Evolutionary conservation across 1,140 invertebrate genomes (phyloP).

Genomic region (Neodiprion virginianus): DNA sequence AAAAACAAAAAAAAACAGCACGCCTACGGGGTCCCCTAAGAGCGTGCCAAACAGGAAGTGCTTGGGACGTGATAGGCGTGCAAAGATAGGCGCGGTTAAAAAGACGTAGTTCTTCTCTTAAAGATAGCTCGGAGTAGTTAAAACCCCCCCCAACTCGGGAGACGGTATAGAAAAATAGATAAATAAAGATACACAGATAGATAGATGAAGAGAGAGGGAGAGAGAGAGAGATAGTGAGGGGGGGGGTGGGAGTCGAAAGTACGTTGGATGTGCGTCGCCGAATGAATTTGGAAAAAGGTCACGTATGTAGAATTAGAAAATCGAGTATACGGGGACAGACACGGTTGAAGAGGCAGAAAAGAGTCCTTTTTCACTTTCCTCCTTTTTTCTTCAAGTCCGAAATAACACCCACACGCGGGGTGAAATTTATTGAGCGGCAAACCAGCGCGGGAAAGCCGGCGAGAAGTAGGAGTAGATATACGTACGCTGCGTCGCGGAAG

Average conservation of each 20-base stretch:
- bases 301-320: slow-evolving; percentile 4
- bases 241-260: background rate
- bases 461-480: slow-evolving; percentile 8
- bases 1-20: background rate
- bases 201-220: slow-evolving; percentile 23
- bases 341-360: no score
- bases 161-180: slow-evolving; percentile 12
- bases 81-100: background rate
- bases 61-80: background rate
- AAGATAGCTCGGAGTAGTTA: slow-evolving; percentile 19
- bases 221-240: slow-evolving; percentile 6
- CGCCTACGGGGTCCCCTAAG: background rate
- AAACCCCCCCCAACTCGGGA: slow-evolving; percentile 18
- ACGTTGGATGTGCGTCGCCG: no score
- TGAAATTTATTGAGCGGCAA: slow-evolving; percentile 15
- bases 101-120: no score
- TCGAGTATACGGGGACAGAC: no score
- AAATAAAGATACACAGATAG: slow-evolving; percentile 30
- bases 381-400: no score
- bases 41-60: slow-evolving; percentile 6
- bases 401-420: background rate
- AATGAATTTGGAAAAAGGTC: background rate
- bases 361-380: no score
- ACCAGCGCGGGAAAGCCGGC: background rate
- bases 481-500: no score